Evolutionary conservation across 2,888 invertebrate genomes (phyloP).

Genomic region (Caprella mutica): DNA sequence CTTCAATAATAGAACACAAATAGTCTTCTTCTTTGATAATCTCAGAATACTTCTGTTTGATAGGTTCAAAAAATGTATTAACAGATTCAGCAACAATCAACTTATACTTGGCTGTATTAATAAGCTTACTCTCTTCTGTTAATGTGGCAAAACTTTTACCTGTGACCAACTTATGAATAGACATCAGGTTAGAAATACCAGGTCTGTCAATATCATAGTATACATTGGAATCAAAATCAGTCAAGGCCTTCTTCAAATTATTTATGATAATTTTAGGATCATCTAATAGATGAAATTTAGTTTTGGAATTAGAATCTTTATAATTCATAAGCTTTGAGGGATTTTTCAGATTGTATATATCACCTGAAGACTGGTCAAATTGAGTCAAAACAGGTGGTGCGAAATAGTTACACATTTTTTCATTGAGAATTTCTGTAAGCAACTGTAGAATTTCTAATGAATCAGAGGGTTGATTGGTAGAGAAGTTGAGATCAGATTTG

Average conservation of each 20-base stretch:
- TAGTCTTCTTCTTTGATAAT: conserved; percentile 52
- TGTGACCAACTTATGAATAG: conserved; percentile 64
- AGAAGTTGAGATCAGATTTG: conserved; percentile 83
- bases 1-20: conserved; percentile 51
- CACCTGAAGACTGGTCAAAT: conserved; percentile 31
- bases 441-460: conserved; percentile 73
- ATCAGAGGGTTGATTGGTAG: conserved; percentile 86
- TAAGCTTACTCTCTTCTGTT: conserved; percentile 51
- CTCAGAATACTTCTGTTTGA: conserved; percentile 50
- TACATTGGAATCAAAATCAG: conserved; percentile 73
- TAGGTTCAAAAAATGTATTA: conserved; percentile 56
- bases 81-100: conserved; percentile 58
- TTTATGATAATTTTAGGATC: conserved; percentile 54
- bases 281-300: conserved; percentile 70
- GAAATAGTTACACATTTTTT: conserved; percentile 46
- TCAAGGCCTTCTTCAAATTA: conserved; percentile 79
- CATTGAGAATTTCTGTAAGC: conserved; percentile 68
- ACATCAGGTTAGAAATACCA: conserved; percentile 79
- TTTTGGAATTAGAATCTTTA: conserved; percentile 66
- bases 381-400: conserved; percentile 33
- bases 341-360: conserved; percentile 69
- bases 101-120: conserved; percentile 73
- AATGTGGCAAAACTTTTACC: conserved; percentile 56
- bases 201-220: conserved; percentile 71
- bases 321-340: conserved; percentile 96